A percentile compares a stretch with the other conserved stretches of the same genome.
Conservation (phyloP, 2,888 invertebrate species). For the Coecobrya sp. region DNA sequence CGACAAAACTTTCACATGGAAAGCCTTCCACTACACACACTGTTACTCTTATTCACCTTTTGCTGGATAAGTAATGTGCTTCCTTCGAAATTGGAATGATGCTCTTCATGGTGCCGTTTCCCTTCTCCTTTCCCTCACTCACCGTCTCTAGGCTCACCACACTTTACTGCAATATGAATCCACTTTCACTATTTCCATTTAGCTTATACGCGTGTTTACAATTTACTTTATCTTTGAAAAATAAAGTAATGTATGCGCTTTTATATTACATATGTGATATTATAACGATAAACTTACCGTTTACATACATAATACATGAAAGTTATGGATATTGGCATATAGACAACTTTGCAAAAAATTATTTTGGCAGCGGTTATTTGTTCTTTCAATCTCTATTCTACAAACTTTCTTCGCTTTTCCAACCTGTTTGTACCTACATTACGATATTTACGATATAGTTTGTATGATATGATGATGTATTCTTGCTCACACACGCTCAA, state of each 20-base stretch:
- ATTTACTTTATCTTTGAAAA: not conserved
- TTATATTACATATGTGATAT: not conserved
- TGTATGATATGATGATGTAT: too few species aligned
- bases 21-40: not conserved
- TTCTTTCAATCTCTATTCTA: not conserved
- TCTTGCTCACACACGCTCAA: too few species aligned
- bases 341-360: not conserved
- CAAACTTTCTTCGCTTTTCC: not conserved
- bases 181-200: not conserved
- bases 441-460: too few species aligned
- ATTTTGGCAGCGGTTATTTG: not conserved
- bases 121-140: not conserved
- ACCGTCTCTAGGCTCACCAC: not conserved
- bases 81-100: conserved; percentile 29
- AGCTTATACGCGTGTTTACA: not conserved
- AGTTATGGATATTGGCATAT: not conserved
- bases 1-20: conserved; percentile 33
- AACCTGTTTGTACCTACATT: not conserved
- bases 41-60: conserved; percentile 18
- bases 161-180: not conserved
- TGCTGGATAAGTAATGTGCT: conserved; percentile 13
- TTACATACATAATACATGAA: not conserved
- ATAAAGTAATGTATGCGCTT: not conserved
- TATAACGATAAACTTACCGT: not conserved
- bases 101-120: not conserved